A percentile compares a stretch with the other conserved stretches of the same genome.
Conservation (phyloP, 1,140 invertebrate species). For the Meloidogyne exigua region DNA sequence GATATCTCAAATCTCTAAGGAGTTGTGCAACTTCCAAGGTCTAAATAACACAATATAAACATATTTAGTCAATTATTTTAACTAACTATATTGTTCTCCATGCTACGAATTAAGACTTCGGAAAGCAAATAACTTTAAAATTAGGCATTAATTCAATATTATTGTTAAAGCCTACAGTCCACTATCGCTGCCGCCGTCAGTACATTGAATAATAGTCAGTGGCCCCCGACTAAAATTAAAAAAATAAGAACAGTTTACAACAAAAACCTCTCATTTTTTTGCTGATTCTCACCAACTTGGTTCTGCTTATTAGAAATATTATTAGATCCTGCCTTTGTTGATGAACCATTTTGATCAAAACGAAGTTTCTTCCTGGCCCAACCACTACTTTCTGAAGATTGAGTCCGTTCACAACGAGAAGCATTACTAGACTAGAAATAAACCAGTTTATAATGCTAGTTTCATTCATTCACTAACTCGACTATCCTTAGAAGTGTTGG, state of each 20-base stretch:
- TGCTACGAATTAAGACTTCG: conserved; percentile 42
- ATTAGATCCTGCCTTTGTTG: background rate
- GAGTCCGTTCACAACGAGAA: conserved; percentile 9
- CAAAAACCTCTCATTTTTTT: background rate
- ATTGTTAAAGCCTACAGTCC: conserved; percentile 27
- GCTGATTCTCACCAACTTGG: background rate
- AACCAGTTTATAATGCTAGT: background rate
- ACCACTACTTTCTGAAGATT: background rate
- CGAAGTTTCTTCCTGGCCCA: background rate
- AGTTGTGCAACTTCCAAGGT: conserved; percentile 44
- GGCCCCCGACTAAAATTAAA: conserved; percentile 20
- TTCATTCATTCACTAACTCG: background rate
- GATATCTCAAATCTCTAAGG: conserved; percentile 40
- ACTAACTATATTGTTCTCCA: conserved; percentile 48
- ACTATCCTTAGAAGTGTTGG: conserved; percentile 2
- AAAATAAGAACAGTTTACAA: background rate
- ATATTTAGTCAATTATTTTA: background rate
- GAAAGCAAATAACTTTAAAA: conserved; percentile 36
- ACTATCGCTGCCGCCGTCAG: conserved; percentile 38
- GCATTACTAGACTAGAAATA: conserved; percentile 4
- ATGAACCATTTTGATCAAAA: background rate
- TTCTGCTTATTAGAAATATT: background rate
- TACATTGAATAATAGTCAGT: conserved; percentile 45
- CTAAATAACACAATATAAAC: conserved; percentile 11
- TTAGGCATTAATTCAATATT: background rate